Evolutionary conservation across 1,140 invertebrate species (phyloP).

Genomic region (Sarcophaga bullata): DNA sequence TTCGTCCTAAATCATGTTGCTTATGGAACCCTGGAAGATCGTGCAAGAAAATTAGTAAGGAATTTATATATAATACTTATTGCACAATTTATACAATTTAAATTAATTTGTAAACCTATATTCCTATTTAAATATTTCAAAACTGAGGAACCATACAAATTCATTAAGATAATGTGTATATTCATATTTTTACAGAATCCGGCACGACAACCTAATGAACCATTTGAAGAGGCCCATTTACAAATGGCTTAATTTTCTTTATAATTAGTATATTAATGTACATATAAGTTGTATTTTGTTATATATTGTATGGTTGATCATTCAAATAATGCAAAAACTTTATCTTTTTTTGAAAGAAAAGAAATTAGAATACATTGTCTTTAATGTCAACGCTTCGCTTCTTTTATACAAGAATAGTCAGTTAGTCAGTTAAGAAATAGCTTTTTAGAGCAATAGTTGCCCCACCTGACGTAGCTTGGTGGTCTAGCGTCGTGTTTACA

Average conservation of each 20-base stretch:
- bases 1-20: constrained; percentile 85
- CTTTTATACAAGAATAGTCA: no score
- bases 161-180: background rate
- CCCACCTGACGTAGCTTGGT: no score
- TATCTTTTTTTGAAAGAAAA: background rate
- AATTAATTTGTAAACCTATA: no score
- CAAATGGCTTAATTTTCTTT: constrained; percentile 53
- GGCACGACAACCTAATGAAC: constrained; percentile 66
- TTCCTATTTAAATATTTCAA: background rate
- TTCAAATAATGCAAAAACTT: constrained; percentile 11
- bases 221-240: constrained; percentile 60
- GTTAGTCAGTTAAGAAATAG: no score
- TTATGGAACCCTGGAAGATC: constrained; percentile 78
- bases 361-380: background rate
- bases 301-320: background rate
- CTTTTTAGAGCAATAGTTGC: no score
- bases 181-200: constrained; percentile 65
- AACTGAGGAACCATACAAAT: background rate
- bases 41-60: constrained; percentile 79
- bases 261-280: background rate
- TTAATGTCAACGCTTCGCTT: no score
- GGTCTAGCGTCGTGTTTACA: no score
- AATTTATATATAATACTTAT: background rate
- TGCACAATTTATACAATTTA: background rate
- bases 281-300: constrained; percentile 29